Evolutionary conservation across 2,888 invertebrate genomes (phyloP), one percentile per base, ranked within the genome.

Genomic region (Morinoia aosen): DNA sequence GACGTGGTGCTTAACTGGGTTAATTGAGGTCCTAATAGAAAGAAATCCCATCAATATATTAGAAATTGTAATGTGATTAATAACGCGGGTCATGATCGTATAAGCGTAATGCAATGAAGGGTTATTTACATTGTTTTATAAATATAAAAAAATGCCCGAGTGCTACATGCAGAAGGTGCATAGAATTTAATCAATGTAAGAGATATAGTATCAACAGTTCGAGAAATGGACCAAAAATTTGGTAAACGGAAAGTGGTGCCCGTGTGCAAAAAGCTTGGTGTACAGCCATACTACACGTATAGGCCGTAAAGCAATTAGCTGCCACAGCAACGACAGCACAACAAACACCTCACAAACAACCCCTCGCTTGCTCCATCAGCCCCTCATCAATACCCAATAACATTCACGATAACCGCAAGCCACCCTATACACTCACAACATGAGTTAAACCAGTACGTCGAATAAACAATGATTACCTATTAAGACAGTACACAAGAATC

Each of bases 241-340:
- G 76, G 5, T 48, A 48, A 4, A 48, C 33, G 25, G 25, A 76
- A 76, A 76, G 33, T 76, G 76, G 8, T 33, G 19, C 12, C 16
- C 19, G 33, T 33, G 8, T 8, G 48, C 76, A 76, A 8, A 33
- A 33, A 76, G 76, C 19, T 76, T 1, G 0, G 10, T 16, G 14
- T 76, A 76, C 76, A 76, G 76, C 19, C 76, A 76, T 76, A 76
- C 76, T 76, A 76, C 61, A 61, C 19, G 8, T 61, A 61, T 61
- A 61, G 40, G 93, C n/a, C 48, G 58, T 93, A 93, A 16, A 57
- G 93, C 93, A 93, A 93, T 93, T 93, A 93, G 93, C 93, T 93
- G 58, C 93, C 93, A 93, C 93, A 93, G 93, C 93, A 93, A 93
- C 93, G 57, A 57, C 93, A 93, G 57, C 93, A 93, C 93, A 93